Evolutionary conservation across 2,113 vertebrate genomes (phyloP).

Genomic region (Ceyx melanurus): DNA sequence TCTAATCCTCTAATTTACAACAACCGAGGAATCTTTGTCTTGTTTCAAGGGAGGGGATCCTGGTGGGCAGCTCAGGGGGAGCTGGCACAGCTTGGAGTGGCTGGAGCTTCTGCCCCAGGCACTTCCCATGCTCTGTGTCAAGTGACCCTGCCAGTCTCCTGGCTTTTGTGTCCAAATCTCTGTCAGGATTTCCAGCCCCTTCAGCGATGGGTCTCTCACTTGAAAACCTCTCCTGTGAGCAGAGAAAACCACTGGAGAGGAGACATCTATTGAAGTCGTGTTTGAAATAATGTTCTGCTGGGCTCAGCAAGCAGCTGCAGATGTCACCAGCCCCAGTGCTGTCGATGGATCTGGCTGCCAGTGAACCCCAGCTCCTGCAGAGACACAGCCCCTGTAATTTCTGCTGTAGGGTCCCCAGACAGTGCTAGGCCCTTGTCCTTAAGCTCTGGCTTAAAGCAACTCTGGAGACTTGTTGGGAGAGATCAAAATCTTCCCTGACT

Average conservation of each 20-base stretch:
- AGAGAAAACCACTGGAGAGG: background rate
- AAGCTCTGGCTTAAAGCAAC: background rate
- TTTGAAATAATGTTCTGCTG: background rate
- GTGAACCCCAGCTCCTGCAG: background rate
- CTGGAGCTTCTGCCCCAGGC: background rate
- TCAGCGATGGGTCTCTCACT: background rate
- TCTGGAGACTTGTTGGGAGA: background rate
- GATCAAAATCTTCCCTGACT: background rate
- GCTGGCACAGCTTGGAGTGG: background rate
- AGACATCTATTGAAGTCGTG: background rate
- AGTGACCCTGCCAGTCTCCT: background rate
- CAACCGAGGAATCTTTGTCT: background rate
- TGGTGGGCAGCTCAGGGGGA: background rate
- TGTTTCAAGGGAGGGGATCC: background rate
- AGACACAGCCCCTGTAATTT: background rate
- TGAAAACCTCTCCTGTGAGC: background rate
- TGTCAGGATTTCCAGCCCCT: background rate
- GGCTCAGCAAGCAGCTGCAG: background rate
- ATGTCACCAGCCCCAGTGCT: background rate
- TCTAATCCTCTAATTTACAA: background rate
- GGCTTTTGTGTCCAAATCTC: background rate
- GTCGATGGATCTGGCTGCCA: background rate
- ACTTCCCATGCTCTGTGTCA: background rate
- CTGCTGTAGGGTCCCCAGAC: background rate
- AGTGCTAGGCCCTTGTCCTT: background rate